Conservation (phyloP, 1,140 invertebrate genomes). For the Bombus pyrosoma region DNA sequence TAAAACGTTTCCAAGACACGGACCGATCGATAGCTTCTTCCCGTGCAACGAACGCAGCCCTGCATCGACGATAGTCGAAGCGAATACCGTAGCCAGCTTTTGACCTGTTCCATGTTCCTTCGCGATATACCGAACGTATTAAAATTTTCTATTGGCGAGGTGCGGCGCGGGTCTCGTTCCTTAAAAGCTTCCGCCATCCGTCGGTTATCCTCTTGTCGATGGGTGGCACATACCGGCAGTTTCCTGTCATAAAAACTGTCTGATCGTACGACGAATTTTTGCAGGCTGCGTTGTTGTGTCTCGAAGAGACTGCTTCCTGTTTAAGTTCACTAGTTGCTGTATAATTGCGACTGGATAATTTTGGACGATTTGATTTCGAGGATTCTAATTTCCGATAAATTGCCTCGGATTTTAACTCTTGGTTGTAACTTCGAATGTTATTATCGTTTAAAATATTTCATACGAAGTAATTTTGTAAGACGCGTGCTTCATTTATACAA, state of each 20-base stretch:
- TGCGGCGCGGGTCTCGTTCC: background rate
- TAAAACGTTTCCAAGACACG: slow-evolving; percentile 57
- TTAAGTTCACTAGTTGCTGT: background rate
- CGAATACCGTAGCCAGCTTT: slow-evolving; percentile 19
- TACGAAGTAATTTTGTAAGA: background rate
- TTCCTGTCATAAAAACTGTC: slow-evolving; percentile 8
- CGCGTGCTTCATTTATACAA: no score
- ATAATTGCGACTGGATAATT: background rate
- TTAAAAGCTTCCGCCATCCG: slow-evolving; percentile 24
- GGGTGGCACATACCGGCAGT: background rate
- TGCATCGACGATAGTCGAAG: slow-evolving; percentile 8
- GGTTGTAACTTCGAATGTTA: no score
- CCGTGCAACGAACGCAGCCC: slow-evolving; percentile 58
- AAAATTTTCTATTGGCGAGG: slow-evolving; percentile 37
- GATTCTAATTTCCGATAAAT: background rate
- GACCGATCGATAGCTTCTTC: slow-evolving; percentile 64
- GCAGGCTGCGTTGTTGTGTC: background rate
- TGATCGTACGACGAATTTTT: background rate
- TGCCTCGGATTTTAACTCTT: no score
- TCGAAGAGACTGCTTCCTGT: no score
- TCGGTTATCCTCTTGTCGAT: background rate
- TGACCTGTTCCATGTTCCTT: slow-evolving; percentile 14
- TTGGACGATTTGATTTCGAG: background rate
- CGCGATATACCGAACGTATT: slow-evolving; percentile 26
- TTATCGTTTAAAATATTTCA: no score